phyloP scores from a whole-genome alignment of 2,888 invertebrate species.

The Drosophila limbata region DNA sequence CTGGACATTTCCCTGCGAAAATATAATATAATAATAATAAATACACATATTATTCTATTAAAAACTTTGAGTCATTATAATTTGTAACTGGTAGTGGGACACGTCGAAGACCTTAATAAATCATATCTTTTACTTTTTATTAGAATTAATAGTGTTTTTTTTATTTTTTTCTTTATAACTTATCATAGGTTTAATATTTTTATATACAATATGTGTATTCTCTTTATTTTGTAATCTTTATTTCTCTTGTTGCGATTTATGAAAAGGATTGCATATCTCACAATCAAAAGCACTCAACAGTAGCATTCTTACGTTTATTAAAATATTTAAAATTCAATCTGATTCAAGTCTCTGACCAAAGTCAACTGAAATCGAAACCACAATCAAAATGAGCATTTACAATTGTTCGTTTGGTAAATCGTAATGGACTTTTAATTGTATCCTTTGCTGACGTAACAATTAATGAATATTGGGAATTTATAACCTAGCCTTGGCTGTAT shows the following conservation, averaged over 20 bases:
- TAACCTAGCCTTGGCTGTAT: neutral
- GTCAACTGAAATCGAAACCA: constrained; percentile 32
- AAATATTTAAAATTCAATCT: neutral
- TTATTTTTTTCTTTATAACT: too few species aligned
- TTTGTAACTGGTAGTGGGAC: too few species aligned
- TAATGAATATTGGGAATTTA: neutral
- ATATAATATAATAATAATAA: too few species aligned
- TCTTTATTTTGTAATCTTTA: neutral
- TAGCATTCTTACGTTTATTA: neutral
- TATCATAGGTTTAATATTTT: too few species aligned
- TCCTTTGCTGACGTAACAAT: constrained; percentile 4
- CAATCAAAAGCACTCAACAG: neutral
- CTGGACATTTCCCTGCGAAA: constrained; percentile 7
- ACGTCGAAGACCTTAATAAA: too few species aligned
- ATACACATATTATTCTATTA: too few species aligned
- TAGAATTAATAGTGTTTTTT: too few species aligned
- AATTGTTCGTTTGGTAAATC: constrained; percentile 5
- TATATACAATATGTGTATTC: too few species aligned
- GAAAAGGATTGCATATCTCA: neutral
- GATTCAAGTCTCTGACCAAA: constrained; percentile 14
- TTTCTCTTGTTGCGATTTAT: neutral
- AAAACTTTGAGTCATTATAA: too few species aligned
- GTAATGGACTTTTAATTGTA: constrained; percentile 52
- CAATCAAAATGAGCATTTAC: neutral
- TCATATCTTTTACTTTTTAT: too few species aligned